These are phyloP conservation scores for Polypterus senegalus DNA, from an alignment of 2,113 vertebrate genomes.

Conservation along the genomic window DNA sequence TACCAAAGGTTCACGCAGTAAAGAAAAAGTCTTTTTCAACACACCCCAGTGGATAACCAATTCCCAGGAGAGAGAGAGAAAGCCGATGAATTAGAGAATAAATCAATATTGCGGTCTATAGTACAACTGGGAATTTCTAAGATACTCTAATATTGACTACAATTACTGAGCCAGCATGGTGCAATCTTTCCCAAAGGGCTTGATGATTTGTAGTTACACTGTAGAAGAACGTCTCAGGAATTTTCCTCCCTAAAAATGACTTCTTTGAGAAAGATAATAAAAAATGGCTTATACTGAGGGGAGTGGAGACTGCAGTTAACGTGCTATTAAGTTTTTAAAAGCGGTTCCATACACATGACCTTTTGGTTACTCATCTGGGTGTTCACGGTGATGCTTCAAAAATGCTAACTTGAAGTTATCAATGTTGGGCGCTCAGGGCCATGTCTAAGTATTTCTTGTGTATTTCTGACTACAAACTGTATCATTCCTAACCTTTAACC, in stretches of 20 bases:
- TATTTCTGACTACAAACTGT: too few relatives aligned
- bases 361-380: constrained; percentile 13
- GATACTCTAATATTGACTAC: constrained; percentile 40
- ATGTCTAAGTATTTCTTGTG: constrained; percentile 15
- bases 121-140: constrained; percentile 48
- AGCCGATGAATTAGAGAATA: constrained; percentile 52
- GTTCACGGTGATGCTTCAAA: constrained; percentile 19
- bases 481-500: too few relatives aligned
- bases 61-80: constrained; percentile 24
- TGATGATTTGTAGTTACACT: constrained; percentile 33
- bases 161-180: constrained; percentile 23
- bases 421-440: constrained; percentile 10
- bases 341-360: constrained; percentile 19
- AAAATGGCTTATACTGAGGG: constrained; percentile 20
- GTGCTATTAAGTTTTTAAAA: constrained; percentile 26
- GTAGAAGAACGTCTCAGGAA: constrained; percentile 18
- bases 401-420: constrained; percentile 17
- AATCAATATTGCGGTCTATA: constrained; percentile 51
- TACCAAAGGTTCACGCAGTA: too few relatives aligned
- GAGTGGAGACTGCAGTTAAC: constrained; percentile 16
- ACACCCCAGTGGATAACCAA: too few relatives aligned
- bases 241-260: constrained; percentile 22
- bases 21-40: too few relatives aligned
- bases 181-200: constrained; percentile 24
- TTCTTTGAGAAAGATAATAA: constrained; percentile 23